These are phyloP conservation scores for Bubalus kerabau DNA, from an alignment of 2,113 vertebrate species.

Conservation along the genomic window DNA sequence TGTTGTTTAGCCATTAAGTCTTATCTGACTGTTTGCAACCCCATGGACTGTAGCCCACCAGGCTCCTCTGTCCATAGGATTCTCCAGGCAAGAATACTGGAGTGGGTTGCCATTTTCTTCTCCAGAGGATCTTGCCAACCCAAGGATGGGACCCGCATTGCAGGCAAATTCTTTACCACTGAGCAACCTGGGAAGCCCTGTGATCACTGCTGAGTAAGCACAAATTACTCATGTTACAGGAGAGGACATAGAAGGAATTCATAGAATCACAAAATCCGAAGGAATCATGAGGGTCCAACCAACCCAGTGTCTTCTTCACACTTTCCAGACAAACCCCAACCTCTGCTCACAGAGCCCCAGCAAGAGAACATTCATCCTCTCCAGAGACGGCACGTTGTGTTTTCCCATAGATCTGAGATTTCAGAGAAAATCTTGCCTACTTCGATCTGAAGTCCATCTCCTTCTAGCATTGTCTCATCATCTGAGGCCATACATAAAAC, in stretches of 20 bases:
- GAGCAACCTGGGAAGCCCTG: not conserved
- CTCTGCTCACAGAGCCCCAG: not conserved
- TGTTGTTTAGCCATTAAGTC: not conserved
- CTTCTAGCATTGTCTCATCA: too few species aligned
- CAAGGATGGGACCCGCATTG: not conserved
- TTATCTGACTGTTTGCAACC: not conserved
- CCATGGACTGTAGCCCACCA: not conserved
- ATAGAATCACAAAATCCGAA: not conserved
- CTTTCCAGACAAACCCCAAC: not conserved
- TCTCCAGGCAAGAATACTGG: not conserved
- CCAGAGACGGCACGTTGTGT: rapidly evolving
- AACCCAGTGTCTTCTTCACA: rapidly evolving
- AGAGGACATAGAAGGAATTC: not conserved
- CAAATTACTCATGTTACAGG: not conserved
- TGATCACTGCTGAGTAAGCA: not conserved
- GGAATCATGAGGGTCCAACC: not conserved
- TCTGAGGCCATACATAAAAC: not conserved
- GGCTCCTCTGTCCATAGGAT: not conserved
- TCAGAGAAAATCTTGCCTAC: not conserved
- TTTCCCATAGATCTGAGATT: not conserved
- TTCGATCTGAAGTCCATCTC: not conserved
- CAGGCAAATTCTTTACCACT: not conserved
- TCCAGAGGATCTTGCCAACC: not conserved
- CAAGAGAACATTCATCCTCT: not conserved
- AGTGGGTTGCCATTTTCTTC: not conserved